phyloP scores from a whole-genome alignment of 2,888 invertebrate genomes.

The Xestia xanthographa region DNA sequence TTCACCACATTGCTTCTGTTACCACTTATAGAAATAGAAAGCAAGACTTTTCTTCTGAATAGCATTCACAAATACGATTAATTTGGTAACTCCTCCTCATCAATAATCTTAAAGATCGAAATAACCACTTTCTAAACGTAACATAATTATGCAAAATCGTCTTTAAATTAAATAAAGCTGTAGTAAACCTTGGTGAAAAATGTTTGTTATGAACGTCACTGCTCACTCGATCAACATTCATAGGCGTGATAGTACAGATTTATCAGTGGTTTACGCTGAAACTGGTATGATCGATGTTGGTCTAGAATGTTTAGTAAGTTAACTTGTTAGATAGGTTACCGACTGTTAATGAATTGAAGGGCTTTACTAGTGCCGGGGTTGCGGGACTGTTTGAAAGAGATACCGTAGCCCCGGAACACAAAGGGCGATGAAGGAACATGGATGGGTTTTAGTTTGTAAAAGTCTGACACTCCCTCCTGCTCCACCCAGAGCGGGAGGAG shows the following conservation, averaged over 20 bases:
- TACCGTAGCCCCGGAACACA: no score
- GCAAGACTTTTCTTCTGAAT: neutral
- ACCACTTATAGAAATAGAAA: constrained; percentile 25
- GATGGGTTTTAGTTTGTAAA: no score
- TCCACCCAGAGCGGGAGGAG: no score
- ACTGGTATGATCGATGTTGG: constrained; percentile 24
- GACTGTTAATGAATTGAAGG: neutral
- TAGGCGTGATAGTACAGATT: neutral
- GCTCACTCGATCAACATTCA: neutral
- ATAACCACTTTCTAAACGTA: constrained; percentile 20
- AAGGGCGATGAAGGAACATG: no score
- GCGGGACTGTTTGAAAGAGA: no score
- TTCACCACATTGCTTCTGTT: neutral
- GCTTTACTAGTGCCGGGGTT: no score
- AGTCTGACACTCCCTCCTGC: no score
- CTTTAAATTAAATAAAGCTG: neutral
- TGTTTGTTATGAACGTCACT: neutral
- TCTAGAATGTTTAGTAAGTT: constrained; percentile 11
- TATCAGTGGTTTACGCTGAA: constrained; percentile 2
- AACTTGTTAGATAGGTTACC: constrained; percentile 8
- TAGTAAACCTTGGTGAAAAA: neutral
- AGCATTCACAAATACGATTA: constrained; percentile 6
- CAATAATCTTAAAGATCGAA: neutral
- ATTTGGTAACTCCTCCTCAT: neutral
- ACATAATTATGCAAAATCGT: neutral